These are phyloP conservation scores for Danio kyathit DNA, from an alignment of 2,797 vertebrate genomes.

Conservation along the genomic window DNA sequence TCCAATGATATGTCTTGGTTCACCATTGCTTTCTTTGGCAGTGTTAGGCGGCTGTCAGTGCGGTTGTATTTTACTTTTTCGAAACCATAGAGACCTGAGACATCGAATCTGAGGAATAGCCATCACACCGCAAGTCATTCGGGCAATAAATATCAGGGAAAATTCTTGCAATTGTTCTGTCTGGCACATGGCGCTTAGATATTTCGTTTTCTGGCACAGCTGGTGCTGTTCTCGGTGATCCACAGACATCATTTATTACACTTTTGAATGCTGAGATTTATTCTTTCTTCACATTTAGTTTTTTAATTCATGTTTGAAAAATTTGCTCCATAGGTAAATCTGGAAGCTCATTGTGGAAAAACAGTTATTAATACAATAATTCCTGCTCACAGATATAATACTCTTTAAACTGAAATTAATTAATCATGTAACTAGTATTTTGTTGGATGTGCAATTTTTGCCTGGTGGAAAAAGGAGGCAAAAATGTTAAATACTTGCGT, in stretches of 20 bases:
- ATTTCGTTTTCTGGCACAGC: neutral
- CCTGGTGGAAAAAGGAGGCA: neutral
- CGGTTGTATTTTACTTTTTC: constrained; percentile 41
- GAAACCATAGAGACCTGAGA: constrained; percentile 46
- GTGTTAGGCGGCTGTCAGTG: constrained; percentile 35
- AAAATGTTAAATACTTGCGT: neutral
- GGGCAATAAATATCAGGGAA: constrained; percentile 43
- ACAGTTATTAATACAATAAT: too few relatives aligned
- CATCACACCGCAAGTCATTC: constrained; percentile 30
- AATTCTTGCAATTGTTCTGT: constrained; percentile 43
- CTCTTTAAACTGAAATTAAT: neutral
- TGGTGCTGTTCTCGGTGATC: constrained; percentile 4
- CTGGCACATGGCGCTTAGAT: constrained; percentile 11
- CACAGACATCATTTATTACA: neutral
- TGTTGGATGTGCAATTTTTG: neutral
- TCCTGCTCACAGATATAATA: neutral
- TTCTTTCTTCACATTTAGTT: neutral
- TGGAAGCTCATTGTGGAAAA: neutral
- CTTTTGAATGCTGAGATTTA: neutral
- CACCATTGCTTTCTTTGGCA: constrained; percentile 54
- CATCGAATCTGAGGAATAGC: constrained; percentile 27
- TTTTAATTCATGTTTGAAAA: neutral
- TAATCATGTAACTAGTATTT: neutral
- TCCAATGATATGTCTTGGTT: constrained; percentile 49
- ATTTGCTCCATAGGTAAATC: neutral